Evolutionary conservation across 2,113 vertebrate genomes (phyloP), one percentile per base, ranked within the genome.

Genomic region (Cryptotis parvus): DNA sequence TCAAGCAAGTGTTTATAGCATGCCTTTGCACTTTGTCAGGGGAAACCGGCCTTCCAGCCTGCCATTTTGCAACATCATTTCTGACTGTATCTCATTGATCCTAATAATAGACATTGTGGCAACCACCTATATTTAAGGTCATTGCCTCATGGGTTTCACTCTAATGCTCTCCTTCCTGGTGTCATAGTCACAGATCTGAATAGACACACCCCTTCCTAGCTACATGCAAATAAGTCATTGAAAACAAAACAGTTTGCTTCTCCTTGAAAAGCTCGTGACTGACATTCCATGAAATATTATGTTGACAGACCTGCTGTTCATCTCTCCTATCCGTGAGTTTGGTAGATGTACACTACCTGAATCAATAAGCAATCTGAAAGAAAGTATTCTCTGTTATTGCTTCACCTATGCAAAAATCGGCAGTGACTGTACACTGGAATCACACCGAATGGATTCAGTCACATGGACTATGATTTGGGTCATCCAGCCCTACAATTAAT

Each of bases 361-460:
- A 93, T 98, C 97, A 98, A 80, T 12, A 0, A 29, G 72, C 72
- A 89, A 77, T 33, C 68, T 10, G 49, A 96, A 98, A 70, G 97
- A 98, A 98, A 98, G 97, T 97, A 91, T 87, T 93, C 97, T 90
- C 65, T 97, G 87, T 83, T 97, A 94, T 96, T 95, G 93, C 94
- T 87, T 87, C 66, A 39, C 78, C 87, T 88, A 55, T 88, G 61
- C 49, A 49, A 3, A 63, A 27, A 41, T 58, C 29, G 0, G n/a
- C 55, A 74, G 41, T 73, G 73, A 88, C 8, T 26, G 75, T 49
- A 0, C 4, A 35, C 22, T 82, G 74, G 55, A 0, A 31, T 83
- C 94, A 93, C 15, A n/a, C 63, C 70, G 33, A 73, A 61, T 20
- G 1, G 31, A 69, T 91, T 78, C 74, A 73, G 84, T 0, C 0